These are phyloP conservation scores for Leptobrachium ailaonicum DNA, from an alignment of 2,113 vertebrate species.

Conservation along the genomic window DNA sequence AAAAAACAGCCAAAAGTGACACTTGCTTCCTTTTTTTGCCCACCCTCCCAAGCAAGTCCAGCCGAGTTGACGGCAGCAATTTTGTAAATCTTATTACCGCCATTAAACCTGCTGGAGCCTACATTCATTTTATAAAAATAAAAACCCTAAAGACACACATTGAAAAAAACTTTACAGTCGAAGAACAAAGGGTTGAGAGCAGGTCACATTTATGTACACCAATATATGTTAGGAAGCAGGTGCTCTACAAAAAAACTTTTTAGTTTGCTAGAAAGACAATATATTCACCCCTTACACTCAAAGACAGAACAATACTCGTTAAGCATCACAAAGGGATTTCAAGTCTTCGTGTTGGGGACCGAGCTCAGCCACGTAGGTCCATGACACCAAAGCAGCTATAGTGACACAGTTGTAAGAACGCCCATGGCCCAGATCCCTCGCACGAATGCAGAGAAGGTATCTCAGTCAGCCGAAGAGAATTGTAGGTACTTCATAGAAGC, in stretches of 20 bases:
- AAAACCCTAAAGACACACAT: conserved; percentile 2
- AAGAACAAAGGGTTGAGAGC: neutral
- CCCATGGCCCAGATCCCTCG: neutral
- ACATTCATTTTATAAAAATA: neutral
- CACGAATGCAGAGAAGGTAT: conserved; percentile 5
- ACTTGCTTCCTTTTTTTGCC: conserved; percentile 15
- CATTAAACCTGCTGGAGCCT: neutral
- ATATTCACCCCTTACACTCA: neutral
- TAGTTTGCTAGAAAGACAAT: conserved; percentile 26
- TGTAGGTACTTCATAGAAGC: conserved; percentile 34
- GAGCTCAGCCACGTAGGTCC: neutral
- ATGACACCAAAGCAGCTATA: neutral
- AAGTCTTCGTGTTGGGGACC: no score
- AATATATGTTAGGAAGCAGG: conserved; percentile 5
- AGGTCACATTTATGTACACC: conserved; percentile 25
- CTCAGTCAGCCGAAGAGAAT: conserved; percentile 25
- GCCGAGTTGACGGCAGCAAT: conserved; percentile 6
- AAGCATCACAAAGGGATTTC: neutral
- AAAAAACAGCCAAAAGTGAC: conserved; percentile 29
- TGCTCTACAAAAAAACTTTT: conserved; percentile 28
- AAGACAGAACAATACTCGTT: neutral
- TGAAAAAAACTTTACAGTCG: neutral
- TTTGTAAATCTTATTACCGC: neutral
- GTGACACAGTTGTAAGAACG: neutral
- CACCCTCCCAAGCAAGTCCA: neutral